Percentiles rank a stretch among this genome's conserved stretches.
These are phyloP conservation scores for Crossocerus cetratus DNA, from an alignment of 2,888 invertebrate genomes.

Conservation along the genomic window DNA sequence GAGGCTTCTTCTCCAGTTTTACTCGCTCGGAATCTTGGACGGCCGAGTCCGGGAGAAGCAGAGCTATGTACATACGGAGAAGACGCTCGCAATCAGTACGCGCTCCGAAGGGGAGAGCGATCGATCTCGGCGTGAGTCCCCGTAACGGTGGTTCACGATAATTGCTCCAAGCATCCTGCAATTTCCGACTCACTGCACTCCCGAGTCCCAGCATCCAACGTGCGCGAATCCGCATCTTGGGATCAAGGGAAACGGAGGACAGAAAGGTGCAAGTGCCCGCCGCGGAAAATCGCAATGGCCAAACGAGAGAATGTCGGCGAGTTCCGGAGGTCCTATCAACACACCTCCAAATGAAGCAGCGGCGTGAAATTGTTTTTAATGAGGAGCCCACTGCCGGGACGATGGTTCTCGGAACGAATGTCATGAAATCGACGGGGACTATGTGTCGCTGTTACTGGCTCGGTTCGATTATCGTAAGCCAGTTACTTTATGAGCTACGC, in stretches of 20 bases:
- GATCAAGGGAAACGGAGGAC: neutral
- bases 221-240: neutral
- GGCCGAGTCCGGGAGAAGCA: too few relatives aligned
- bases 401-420: neutral
- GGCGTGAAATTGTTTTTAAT: slow-evolving; percentile 47
- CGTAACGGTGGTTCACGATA: slow-evolving; percentile 55
- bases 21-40: too few relatives aligned
- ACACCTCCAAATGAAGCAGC: slow-evolving; percentile 16
- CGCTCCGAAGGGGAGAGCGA: neutral
- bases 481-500: neutral
- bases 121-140: slow-evolving; percentile 49
- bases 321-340: slow-evolving; percentile 31
- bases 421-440: slow-evolving; percentile 16
- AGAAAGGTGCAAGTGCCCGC: neutral
- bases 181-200: slow-evolving; percentile 57
- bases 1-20: neutral
- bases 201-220: neutral
- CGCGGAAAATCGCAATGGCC: slow-evolving; percentile 46
- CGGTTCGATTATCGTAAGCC: slow-evolving; percentile 2
- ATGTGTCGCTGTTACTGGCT: neutral
- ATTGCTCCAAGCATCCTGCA: slow-evolving; percentile 66
- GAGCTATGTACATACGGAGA: too few relatives aligned
- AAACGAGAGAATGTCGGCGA: slow-evolving; percentile 2
- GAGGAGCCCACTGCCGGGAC: neutral
- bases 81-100: too few relatives aligned